Evolutionary conservation across 2,888 invertebrate genomes (phyloP).

Genomic region (Lissonota sp.): DNA sequence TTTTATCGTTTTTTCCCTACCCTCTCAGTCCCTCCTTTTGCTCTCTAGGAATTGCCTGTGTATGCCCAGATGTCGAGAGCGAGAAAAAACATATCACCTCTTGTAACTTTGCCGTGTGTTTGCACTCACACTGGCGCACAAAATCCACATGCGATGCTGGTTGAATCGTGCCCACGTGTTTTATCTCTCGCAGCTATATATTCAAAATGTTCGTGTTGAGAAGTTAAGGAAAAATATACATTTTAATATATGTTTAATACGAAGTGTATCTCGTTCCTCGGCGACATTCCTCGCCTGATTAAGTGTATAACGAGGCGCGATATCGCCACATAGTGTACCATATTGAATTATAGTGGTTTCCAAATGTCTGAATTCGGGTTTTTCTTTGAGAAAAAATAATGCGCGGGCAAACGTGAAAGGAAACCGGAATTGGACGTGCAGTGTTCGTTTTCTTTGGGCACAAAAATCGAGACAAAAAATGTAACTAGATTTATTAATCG

Average conservation of each 20-base stretch:
- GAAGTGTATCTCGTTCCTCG: conserved; percentile 17
- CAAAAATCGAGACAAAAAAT: conserved; percentile 6
- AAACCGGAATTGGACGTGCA: neutral
- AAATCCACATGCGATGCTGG: conserved; percentile 8
- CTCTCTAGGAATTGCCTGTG: conserved; percentile 41
- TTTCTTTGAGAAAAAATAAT: conserved; percentile 9
- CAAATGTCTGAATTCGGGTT: conserved; percentile 33
- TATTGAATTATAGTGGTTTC: neutral
- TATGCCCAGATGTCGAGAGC: conserved; percentile 39
- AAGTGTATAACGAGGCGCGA: conserved; percentile 9
- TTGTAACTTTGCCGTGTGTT: conserved; percentile 50
- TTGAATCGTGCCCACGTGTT: neutral
- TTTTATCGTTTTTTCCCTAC: conserved; percentile 3
- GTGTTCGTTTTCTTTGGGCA: neutral
- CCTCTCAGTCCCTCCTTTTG: conserved; percentile 24
- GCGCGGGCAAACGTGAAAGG: neutral
- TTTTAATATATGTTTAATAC: neutral
- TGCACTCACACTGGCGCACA: conserved; percentile 24
- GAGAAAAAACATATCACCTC: conserved; percentile 23
- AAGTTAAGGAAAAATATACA: conserved; percentile 1
- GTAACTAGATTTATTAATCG: neutral
- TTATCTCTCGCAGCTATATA: no score
- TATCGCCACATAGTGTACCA: neutral
- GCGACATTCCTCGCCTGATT: conserved; percentile 2
- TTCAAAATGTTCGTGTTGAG: no score